Conservation (phyloP, 2,113 vertebrate species). For the Heterocephalus glaber region DNA sequence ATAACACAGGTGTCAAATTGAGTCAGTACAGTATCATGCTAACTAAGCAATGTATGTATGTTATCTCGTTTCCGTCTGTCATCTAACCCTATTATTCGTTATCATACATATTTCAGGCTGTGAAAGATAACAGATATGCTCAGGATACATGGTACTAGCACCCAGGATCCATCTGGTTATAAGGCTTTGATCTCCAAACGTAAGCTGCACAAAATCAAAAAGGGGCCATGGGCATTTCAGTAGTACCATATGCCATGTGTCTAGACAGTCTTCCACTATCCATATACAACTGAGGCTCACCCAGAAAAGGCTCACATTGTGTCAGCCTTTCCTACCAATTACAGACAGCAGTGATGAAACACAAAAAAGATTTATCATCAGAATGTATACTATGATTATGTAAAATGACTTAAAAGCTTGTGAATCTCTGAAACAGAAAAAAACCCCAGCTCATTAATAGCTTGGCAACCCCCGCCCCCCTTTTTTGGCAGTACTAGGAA, state of each 20-base stretch:
- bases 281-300: not conserved
- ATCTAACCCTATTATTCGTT: not conserved
- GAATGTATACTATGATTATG: not conserved
- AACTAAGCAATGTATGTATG: not conserved
- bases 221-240: not conserved
- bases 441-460: not conserved
- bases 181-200: not conserved
- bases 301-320: not conserved
- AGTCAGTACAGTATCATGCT: not conserved
- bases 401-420: not conserved
- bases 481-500: not conserved
- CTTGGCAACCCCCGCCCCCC: too few species aligned
- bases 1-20: not conserved
- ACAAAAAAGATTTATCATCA: not conserved
- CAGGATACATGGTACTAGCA: not conserved
- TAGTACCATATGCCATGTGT: not conserved
- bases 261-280: not conserved
- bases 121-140: conserved; percentile 26
- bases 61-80: conserved; percentile 23
- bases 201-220: conserved; percentile 3
- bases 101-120: not conserved
- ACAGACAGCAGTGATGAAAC: conserved; percentile 1
- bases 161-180: not conserved
- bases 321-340: not conserved
- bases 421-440: conserved; percentile 26